Conservation (phyloP, 2,113 vertebrate species). For the Heloderma charlesbogerti region DNA sequence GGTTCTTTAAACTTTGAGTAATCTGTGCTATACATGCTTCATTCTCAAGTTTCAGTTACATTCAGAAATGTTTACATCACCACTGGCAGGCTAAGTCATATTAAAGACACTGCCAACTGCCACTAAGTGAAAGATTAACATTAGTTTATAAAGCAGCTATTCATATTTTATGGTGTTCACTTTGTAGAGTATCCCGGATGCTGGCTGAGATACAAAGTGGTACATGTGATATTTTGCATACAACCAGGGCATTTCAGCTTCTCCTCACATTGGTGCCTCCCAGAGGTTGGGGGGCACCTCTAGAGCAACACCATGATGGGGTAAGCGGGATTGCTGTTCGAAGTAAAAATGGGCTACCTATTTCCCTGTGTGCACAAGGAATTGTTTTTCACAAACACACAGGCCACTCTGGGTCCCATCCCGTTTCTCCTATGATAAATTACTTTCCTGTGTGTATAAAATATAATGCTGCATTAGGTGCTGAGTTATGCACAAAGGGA, state of each 20-base stretch:
- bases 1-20: neutral
- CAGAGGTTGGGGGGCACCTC: neutral
- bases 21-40: rapidly evolving
- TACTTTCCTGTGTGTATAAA: neutral
- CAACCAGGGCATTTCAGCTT: neutral
- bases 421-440: neutral
- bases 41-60: neutral
- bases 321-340: neutral
- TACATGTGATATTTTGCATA: neutral
- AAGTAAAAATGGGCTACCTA: neutral
- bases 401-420: neutral
- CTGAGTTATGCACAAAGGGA: neutral
- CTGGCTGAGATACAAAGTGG: neutral
- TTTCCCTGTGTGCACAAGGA: too few relatives aligned
- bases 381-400: neutral
- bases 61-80: neutral
- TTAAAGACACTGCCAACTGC: neutral
- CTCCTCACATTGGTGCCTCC: too few relatives aligned
- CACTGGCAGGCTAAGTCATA: neutral
- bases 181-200: neutral
- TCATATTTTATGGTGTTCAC: neutral
- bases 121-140: neutral
- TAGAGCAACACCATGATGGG: neutral
- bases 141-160: neutral
- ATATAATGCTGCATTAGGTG: neutral